Evolutionary conservation across 2,797 vertebrate species (phyloP), one percentile per base, ranked within the genome.

Genomic region (Podarcis siculus): DNA sequence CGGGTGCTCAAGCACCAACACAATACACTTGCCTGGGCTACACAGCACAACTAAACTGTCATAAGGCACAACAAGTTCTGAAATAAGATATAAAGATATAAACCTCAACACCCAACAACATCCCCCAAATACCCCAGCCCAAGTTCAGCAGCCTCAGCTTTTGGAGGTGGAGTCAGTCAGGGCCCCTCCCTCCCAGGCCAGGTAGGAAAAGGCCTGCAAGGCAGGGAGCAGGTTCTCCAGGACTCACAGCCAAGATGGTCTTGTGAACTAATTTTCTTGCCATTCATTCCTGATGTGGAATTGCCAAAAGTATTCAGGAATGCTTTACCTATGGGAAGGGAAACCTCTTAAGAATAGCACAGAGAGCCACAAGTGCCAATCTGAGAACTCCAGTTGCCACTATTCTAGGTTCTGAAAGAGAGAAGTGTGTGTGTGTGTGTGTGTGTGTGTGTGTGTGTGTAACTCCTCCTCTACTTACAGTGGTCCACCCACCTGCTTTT

Each of bases 231-330:
- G 49, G 49, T 49, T 15, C 0, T 15, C 12, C 49, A 49, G 49
- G 12, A 49, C 49, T 49, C 49, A 49, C 49, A 49, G 12, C 49
- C 49, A 49, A 49, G 49, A 49, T 23, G 58, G 89, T 58, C 23
- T 83, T 39, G 25, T 17, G 17, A 61, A n/a, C 72, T 89, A 79
- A 87, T 84, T 89, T 86, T 90, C 85, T 77, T 64, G 64, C 83
- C 91, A 84, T 17, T 39, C 49, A 4, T 49, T 15, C 37, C 58
- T 23, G 25, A 39, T 13, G 0, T 71, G 69, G 13, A 71, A 71
- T 71, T n/a, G n/a, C 69, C 61, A 66, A 27, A 82, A 27, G 7
- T 30, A 30, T 39, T 25, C 35, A 32, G 19, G 17, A 45, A 66
- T n/a, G 2, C 7, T 35, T 83, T 10, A 3, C n/a, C 7, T 55